These are phyloP conservation scores for Acanthurus lineatus DNA, from an alignment of 2,797 vertebrate species.

Conservation along the genomic window DNA sequence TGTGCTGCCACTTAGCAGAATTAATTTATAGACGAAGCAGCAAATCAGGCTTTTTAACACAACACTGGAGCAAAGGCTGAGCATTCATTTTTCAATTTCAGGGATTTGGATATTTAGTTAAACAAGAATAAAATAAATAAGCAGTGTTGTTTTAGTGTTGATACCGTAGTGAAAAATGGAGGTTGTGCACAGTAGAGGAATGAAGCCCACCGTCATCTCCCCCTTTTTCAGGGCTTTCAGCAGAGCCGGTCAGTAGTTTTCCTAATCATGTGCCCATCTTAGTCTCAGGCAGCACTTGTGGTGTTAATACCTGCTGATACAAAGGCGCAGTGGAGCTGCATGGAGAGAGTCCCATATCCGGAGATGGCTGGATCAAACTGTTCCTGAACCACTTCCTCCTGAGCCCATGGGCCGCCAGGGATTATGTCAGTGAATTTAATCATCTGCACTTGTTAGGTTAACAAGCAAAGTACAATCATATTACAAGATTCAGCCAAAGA, in stretches of 20 bases:
- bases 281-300: slow-evolving; percentile 76
- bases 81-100: slow-evolving; percentile 9
- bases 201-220: slow-evolving; percentile 34
- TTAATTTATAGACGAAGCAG: slow-evolving; percentile 82
- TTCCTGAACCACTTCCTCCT: slow-evolving; percentile 82
- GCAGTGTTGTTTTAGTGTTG: slow-evolving; percentile 24
- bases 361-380: slow-evolving; percentile 83
- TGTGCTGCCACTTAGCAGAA: slow-evolving; percentile 82
- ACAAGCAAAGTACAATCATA: slow-evolving; percentile 82
- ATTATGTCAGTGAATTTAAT: slow-evolving; percentile 86
- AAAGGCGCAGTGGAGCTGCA: slow-evolving; percentile 79
- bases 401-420: slow-evolving; percentile 75
- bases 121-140: slow-evolving; percentile 5
- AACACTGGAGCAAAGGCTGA: not conserved
- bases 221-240: slow-evolving; percentile 39
- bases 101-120: not conserved
- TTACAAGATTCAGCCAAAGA: slow-evolving; percentile 58
- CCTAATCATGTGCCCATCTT: slow-evolving; percentile 71
- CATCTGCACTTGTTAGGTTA: slow-evolving; percentile 85
- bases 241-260: slow-evolving; percentile 37
- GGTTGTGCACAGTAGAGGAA: slow-evolving; percentile 61
- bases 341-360: slow-evolving; percentile 80
- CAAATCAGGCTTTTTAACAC: slow-evolving; percentile 57
- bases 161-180: slow-evolving; percentile 54
- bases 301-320: slow-evolving; percentile 83